Evolutionary conservation across 2,888 invertebrate genomes (phyloP), one percentile per base, ranked within the genome.

Genomic region (Carpatolechia fugitivella): DNA sequence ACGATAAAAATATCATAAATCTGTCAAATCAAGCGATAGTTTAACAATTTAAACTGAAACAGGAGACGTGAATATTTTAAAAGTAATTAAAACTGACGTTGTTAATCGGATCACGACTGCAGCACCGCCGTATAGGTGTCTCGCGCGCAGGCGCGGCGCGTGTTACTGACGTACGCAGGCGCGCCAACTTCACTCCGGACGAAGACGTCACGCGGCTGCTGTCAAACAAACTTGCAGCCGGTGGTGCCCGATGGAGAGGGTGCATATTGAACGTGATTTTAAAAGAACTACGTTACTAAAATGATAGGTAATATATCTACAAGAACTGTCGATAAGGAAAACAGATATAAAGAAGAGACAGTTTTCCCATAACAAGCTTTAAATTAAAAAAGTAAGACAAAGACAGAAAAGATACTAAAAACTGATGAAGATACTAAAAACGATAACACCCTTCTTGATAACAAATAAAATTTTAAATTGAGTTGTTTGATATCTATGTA

Each of bases 51-150:
- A 36, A 50, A 18, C 6, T 5, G 20, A 13, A 35, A 29, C 13
- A 29, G 13, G 20, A 38, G 13, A 14, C n/a, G 11, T 20, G 20
- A 59, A 53, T 58, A 54, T 50, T 63, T 1, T 18, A 13, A n/a
- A 10, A 31, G 35, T 75, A 74, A 80, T 79, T 78, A 77, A 82
- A 84, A 87, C 89, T 79, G 74, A 90, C 90, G 85, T 88, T 89
- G 88, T 88, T 90, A 90, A 89, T 87, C 87, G 89, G 89, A 90
- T 90, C 89, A 87, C 82, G 80, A 89, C 82, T 80, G 78, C 86
- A 78, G 80, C 89, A 89, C 90, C 89, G 89, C 89, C 89, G 88
- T 88, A 76, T 87, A 85, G 73, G 82, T 84, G 89, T 87, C 87
- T 84, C 82, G 81, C 89, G 88, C 89, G 90, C 90, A 88, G 75